Conservation (phyloP, 2,888 invertebrate genomes). For the Tipula vernalis region DNA sequence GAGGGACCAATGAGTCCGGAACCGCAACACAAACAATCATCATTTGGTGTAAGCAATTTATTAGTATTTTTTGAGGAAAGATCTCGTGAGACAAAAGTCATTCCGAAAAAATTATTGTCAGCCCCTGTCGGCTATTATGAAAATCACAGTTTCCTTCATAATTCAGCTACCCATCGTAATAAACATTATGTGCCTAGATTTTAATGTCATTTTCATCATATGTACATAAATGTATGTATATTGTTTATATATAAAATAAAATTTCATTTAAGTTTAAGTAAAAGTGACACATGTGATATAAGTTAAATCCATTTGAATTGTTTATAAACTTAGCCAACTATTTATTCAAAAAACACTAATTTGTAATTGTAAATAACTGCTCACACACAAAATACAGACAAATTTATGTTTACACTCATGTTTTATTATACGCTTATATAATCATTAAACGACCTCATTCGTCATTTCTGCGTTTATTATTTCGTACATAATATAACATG, state of each 20-base stretch:
- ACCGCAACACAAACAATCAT: constrained; percentile 12
- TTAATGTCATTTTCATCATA: neutral
- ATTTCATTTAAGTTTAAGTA: neutral
- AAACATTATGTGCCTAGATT: neutral
- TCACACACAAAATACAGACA: neutral
- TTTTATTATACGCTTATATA: neutral
- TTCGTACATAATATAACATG: neutral
- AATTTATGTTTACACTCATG: neutral
- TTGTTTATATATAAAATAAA: neutral
- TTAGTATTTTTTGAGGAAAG: constrained; percentile 33
- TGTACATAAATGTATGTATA: neutral
- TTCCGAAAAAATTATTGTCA: constrained; percentile 33
- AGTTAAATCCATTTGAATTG: neutral
- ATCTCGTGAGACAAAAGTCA: constrained; percentile 27
- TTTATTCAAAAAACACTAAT: neutral
- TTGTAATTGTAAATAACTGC: neutral
- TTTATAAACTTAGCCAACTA: neutral
- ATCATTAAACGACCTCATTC: neutral
- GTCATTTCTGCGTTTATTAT: neutral
- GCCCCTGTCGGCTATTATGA: constrained; percentile 26
- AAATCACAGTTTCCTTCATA: neutral
- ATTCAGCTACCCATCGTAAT: neutral
- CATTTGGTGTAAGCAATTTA: constrained; percentile 29
- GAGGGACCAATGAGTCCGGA: constrained; percentile 37
- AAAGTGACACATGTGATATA: neutral